These are phyloP conservation scores for Drosophila chauvacae DNA, from an alignment of 1,140 invertebrate genomes.

Conservation along the genomic window DNA sequence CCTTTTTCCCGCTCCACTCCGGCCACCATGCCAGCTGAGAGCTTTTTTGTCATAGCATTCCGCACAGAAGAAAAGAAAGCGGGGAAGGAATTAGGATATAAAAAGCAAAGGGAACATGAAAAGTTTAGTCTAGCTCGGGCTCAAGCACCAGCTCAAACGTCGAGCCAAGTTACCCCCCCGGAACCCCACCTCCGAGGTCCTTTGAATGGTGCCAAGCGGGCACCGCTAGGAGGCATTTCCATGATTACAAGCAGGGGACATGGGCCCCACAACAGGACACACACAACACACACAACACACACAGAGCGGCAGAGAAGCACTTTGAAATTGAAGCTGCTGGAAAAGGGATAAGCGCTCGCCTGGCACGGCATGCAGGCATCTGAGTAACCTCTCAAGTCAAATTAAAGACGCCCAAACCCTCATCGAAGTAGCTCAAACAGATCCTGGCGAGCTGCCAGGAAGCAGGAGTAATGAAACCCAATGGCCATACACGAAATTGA, in stretches of 20 bases:
- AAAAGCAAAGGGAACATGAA: conserved; percentile 33
- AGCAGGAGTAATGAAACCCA: conserved; percentile 1
- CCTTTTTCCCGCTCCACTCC: neutral
- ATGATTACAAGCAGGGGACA: conserved; percentile 48
- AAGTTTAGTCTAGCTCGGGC: conserved; percentile 45
- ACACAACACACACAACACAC: neutral
- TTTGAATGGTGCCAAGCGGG: conserved; percentile 58
- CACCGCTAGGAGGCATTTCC: conserved; percentile 52
- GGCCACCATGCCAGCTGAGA: conserved; percentile 41
- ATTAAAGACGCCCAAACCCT: conserved; percentile 28
- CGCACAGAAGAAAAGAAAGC: conserved; percentile 38
- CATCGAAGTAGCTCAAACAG: conserved; percentile 16
- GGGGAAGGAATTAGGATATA: conserved; percentile 27
- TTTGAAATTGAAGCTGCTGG: conserved; percentile 46
- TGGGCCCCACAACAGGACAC: conserved; percentile 11
- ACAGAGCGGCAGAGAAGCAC: conserved; percentile 11
- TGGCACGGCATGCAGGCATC: conserved; percentile 19
- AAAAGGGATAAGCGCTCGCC: conserved; percentile 30
- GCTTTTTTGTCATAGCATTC: conserved; percentile 46
- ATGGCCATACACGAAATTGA: conserved; percentile 11
- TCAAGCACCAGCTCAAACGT: conserved; percentile 55
- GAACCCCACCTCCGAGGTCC: conserved; percentile 4
- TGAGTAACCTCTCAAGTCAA: conserved; percentile 32
- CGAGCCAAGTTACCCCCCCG: conserved; percentile 30
- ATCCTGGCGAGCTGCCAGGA: conserved; percentile 8